Percentiles rank a stretch among this genome's conserved stretches.
These are phyloP conservation scores for Elymnias hypermnestra DNA, from an alignment of 1,140 invertebrate species.

Conservation along the genomic window DNA sequence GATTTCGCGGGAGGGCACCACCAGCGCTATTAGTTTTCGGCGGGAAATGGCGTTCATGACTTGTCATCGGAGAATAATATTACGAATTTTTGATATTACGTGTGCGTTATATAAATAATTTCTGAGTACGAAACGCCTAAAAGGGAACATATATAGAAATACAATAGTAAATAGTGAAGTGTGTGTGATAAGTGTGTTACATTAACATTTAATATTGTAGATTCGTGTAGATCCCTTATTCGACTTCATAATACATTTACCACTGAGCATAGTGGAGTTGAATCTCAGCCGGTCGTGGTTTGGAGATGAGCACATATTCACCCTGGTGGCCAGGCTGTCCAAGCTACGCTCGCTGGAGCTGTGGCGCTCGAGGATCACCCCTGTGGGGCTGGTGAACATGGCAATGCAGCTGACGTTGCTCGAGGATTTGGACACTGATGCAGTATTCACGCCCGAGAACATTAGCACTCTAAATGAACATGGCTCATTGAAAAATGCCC, in stretches of 20 bases:
- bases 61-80: no score
- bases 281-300: slow-evolving; percentile 25
- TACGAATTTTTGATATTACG: no score
- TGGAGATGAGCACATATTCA: slow-evolving; percentile 22
- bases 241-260: background rate
- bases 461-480: background rate
- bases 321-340: slow-evolving; percentile 7
- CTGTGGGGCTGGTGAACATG: slow-evolving; percentile 1
- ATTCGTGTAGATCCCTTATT: background rate
- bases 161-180: no score
- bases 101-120: no score
- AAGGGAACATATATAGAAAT: no score
- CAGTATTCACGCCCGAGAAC: background rate
- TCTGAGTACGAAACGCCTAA: no score
- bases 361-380: slow-evolving; percentile 18
- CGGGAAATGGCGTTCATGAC: no score
- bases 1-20: no score
- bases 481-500: background rate
- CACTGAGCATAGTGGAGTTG: slow-evolving; percentile 15
- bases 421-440: slow-evolving; percentile 17
- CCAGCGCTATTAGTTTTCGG: no score
- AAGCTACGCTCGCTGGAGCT: slow-evolving; percentile 21
- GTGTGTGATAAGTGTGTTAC: no score
- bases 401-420: slow-evolving; percentile 10
- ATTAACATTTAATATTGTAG: background rate